Evolutionary conservation across 2,113 vertebrate genomes (phyloP).

Genomic region (Gorilla gorilla): DNA sequence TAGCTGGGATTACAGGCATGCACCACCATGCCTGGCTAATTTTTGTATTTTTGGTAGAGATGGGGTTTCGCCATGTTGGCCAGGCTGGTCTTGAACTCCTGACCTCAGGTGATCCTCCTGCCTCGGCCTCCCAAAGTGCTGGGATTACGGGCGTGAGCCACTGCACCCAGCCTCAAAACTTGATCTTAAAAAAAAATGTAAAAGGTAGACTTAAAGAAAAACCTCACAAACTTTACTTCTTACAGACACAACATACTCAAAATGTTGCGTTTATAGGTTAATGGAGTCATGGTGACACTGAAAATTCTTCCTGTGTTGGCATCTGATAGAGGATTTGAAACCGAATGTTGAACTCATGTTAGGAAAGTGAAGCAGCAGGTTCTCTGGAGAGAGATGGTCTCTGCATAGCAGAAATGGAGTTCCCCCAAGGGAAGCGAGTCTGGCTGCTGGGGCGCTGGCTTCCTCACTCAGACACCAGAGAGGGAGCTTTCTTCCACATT

Average conservation of each 20-base stretch:
- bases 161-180: too few species aligned
- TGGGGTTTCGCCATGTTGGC: too few species aligned
- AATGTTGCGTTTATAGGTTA: not conserved
- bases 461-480: not conserved
- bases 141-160: too few species aligned
- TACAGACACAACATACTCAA: not conserved
- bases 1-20: too few species aligned
- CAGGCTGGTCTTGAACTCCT: too few species aligned
- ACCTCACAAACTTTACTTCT: not conserved
- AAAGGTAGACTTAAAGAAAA: not conserved
- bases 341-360: not conserved
- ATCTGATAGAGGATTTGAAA: not conserved
- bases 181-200: not conserved
- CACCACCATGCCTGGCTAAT: accelerated
- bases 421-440: not conserved
- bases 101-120: too few species aligned
- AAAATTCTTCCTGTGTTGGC: not conserved
- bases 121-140: too few species aligned
- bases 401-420: accelerated
- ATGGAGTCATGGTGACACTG: accelerated
- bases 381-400: not conserved
- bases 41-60: too few species aligned
- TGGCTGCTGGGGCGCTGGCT: accelerated
- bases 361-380: not conserved
- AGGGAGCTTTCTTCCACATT: not conserved